Conservation (phyloP, 1,140 invertebrate species). For the Drosophila grimshawi region DNA sequence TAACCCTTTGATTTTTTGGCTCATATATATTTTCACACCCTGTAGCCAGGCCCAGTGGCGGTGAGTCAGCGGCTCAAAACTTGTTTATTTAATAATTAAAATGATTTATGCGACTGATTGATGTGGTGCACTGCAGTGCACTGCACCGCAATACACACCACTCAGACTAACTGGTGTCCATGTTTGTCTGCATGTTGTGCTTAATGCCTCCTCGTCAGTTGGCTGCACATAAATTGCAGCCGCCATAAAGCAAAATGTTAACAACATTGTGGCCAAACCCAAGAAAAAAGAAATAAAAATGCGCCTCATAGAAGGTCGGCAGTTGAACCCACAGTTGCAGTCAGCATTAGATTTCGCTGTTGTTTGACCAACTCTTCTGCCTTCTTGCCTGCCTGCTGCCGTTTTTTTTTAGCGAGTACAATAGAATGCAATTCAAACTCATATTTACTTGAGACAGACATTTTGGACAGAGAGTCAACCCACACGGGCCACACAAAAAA, state of each 20-base stretch:
- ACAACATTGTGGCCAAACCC: conserved; percentile 64
- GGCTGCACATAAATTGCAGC: conserved; percentile 47
- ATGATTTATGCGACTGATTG: conserved; percentile 80
- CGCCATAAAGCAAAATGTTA: conserved; percentile 58
- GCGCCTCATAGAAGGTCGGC: conserved; percentile 57
- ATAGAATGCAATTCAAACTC: conserved; percentile 35
- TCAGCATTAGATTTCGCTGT: conserved; percentile 3
- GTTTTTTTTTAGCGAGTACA: conserved; percentile 26
- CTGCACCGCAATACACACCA: conserved; percentile 44
- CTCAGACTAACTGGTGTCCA: conserved; percentile 49
- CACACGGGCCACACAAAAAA: conserved; percentile 18
- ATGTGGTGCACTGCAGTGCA: conserved; percentile 44
- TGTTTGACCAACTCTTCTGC: conserved; percentile 46
- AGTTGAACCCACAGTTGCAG: conserved; percentile 57
- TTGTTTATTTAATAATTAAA: conserved; percentile 84
- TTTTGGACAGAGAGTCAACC: conserved; percentile 20
- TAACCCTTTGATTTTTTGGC: conserved; percentile 61
- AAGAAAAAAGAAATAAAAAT: conserved; percentile 17
- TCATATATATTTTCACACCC: conserved; percentile 55
- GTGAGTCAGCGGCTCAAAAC: conserved; percentile 35
- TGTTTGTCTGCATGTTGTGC: conserved; percentile 59
- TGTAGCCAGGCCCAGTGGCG: conserved; percentile 17
- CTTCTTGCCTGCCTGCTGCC: conserved; percentile 50
- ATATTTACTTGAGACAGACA: conserved; percentile 6
- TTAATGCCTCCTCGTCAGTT: conserved; percentile 47